These are phyloP conservation scores for Pogonocichla stellata DNA, from an alignment of 2,113 vertebrate species.

Conservation along the genomic window DNA sequence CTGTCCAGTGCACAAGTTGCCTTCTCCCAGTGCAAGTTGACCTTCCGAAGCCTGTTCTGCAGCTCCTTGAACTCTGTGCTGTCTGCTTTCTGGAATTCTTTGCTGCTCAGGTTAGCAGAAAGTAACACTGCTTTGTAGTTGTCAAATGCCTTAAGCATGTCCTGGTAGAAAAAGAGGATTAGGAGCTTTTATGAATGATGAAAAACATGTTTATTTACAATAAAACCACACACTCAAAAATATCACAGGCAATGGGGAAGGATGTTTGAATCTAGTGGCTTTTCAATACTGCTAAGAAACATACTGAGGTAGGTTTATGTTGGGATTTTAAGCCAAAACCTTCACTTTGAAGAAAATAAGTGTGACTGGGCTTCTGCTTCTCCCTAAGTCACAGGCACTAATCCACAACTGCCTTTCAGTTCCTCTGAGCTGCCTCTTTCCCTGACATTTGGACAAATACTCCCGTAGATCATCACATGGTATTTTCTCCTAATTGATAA, in stretches of 20 bases:
- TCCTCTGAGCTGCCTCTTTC: not conserved
- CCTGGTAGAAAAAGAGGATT: slow-evolving; percentile 67
- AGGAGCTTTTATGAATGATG: not conserved
- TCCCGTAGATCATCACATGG: not conserved
- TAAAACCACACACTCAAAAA: not conserved
- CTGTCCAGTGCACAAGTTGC: slow-evolving; percentile 72
- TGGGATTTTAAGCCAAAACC: not conserved
- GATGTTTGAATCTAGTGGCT: not conserved
- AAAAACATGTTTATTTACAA: not conserved
- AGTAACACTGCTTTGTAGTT: slow-evolving; percentile 86
- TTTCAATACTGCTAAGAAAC: not conserved
- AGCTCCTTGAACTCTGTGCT: slow-evolving; percentile 76
- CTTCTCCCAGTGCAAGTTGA: slow-evolving; percentile 84
- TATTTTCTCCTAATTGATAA: not conserved
- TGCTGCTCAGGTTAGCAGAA: slow-evolving; percentile 80
- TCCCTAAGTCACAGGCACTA: not conserved
- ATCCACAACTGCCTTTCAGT: not conserved
- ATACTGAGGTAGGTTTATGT: not conserved
- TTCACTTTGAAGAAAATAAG: not conserved
- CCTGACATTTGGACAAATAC: not conserved
- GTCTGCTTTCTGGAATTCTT: slow-evolving; percentile 74
- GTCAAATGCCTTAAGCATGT: slow-evolving; percentile 82
- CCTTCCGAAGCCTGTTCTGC: slow-evolving; percentile 72
- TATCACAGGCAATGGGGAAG: not conserved
- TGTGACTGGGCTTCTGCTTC: not conserved